Percentiles rank a stretch among this genome's conserved stretches.
Evolutionary conservation across 2,113 vertebrate species (phyloP).

Genomic region (Mesitornis unicolor): DNA sequence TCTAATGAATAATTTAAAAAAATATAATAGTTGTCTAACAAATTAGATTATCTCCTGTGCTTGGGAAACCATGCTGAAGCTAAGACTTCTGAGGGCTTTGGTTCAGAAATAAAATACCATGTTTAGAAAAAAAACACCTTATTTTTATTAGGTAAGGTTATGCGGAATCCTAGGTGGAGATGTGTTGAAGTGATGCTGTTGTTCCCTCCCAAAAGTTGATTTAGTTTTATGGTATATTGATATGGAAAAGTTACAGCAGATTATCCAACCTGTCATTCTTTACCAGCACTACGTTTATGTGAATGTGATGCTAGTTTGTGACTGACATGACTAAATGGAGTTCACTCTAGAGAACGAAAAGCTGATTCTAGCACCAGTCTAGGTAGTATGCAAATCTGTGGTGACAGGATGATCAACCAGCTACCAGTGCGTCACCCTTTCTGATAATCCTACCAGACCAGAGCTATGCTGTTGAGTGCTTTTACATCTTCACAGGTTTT

Average conservation of each 20-base stretch:
- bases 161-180: not conserved
- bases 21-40: slow-evolving; percentile 41
- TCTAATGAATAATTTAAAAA: slow-evolving; percentile 16
- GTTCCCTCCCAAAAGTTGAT: not conserved
- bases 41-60: slow-evolving; percentile 20
- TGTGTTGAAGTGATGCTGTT: not conserved
- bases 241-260: not conserved
- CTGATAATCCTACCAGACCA: not conserved
- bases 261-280: not conserved
- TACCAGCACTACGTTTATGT: not conserved
- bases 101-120: not conserved
- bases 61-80: not conserved
- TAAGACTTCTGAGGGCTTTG: not conserved
- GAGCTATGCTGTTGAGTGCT: not conserved
- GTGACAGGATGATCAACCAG: not conserved
- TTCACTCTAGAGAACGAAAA: not conserved
- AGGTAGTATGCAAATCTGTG: too few species aligned
- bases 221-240: not conserved
- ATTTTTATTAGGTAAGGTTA: not conserved
- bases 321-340: not conserved
- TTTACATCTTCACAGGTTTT: not conserved
- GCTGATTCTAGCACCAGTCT: not conserved
- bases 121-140: not conserved
- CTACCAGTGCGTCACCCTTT: not conserved
- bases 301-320: not conserved